Conservation (phyloP, 2,888 invertebrate genomes). For the Julus scandinavius region DNA sequence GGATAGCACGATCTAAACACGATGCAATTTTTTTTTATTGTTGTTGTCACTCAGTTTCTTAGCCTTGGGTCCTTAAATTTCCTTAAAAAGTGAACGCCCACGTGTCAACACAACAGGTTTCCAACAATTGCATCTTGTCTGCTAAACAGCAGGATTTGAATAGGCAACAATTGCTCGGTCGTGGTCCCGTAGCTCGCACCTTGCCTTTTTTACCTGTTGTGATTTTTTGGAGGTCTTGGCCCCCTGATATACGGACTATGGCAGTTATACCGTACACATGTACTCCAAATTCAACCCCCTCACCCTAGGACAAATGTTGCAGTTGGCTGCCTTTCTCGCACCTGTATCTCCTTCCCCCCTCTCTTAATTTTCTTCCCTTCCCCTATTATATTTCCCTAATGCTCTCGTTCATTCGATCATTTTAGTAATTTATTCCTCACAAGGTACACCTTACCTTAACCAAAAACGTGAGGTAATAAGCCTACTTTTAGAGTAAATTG, state of each 20-base stretch:
- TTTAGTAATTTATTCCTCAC: neutral
- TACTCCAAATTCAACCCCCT: neutral
- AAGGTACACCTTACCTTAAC: neutral
- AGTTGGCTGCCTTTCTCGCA: slow-evolving; percentile 21
- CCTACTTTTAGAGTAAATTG: neutral
- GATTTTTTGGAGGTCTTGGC: slow-evolving; percentile 39
- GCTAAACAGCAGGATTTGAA: slow-evolving; percentile 8
- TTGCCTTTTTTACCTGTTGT: slow-evolving; percentile 14
- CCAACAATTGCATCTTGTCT: slow-evolving; percentile 47
- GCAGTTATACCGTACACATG: slow-evolving; percentile 2
- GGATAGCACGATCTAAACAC: neutral
- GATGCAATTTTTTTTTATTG: neutral
- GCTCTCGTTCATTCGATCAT: neutral
- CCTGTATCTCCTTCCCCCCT: neutral
- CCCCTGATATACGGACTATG: neutral
- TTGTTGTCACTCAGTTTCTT: slow-evolving; percentile 13
- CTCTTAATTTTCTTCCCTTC: slow-evolving; percentile 8
- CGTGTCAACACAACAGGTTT: slow-evolving; percentile 51
- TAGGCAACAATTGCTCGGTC: slow-evolving; percentile 49
- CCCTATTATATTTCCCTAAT: neutral
- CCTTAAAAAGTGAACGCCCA: slow-evolving; percentile 25
- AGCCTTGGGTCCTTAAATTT: slow-evolving; percentile 41
- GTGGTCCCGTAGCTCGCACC: slow-evolving; percentile 31
- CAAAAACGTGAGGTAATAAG: neutral
- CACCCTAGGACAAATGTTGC: neutral